Evolutionary conservation across 2,888 invertebrate genomes (phyloP).

Genomic region (Leucozona laternaria): DNA sequence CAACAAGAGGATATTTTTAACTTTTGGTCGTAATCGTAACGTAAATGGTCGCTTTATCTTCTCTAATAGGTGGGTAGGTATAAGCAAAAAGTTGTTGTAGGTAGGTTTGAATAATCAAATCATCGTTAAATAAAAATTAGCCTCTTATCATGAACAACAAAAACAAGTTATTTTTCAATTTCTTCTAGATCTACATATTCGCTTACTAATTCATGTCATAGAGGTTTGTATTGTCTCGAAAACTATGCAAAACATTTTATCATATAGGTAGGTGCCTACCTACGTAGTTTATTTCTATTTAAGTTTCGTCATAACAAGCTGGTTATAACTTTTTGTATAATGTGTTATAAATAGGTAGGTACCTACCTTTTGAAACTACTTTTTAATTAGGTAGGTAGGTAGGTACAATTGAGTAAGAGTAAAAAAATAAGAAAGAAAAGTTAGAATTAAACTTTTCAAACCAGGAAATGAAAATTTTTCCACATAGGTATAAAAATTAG

Average conservation of each 20-base stretch:
- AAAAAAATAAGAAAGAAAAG: neutral
- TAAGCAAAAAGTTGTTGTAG: conserved; percentile 3
- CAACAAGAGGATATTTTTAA: neutral
- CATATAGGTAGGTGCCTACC: too few relatives aligned
- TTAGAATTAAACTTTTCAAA: neutral
- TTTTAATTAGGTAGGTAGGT: neutral
- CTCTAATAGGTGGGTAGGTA: too few relatives aligned
- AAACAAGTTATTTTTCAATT: conserved; percentile 12
- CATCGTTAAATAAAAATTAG: conserved; percentile 26
- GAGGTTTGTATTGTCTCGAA: neutral
- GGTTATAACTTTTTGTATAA: neutral
- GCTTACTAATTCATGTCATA: neutral
- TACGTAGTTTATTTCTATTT: too few relatives aligned
- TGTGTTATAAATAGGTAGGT: neutral
- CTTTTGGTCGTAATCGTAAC: neutral
- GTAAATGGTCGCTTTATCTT: conserved; percentile 10
- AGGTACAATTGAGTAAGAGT: neutral
- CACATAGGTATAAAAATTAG: neutral
- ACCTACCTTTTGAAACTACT: neutral
- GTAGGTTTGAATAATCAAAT: conserved; percentile 3
- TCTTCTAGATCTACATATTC: conserved; percentile 2
- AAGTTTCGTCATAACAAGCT: conserved; percentile 1
- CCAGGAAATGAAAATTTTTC: neutral
- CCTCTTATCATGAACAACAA: neutral
- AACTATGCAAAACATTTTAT: conserved; percentile 13